These are phyloP conservation scores for Parnassius apollo DNA, from an alignment of 2,888 invertebrate species.

Conservation along the genomic window DNA sequence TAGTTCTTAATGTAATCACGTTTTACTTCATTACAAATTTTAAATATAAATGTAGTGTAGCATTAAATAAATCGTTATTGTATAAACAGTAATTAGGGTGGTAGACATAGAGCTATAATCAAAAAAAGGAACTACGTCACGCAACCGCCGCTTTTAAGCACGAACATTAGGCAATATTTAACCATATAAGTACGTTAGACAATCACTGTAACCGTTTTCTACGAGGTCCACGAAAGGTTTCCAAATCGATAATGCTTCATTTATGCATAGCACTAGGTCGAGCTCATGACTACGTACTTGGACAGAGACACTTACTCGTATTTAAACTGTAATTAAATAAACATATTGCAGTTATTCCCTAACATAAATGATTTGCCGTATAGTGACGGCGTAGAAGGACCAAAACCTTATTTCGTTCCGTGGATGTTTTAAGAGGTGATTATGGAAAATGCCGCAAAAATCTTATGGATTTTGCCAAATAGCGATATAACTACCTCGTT, in stretches of 20 bases:
- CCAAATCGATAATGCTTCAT: slow-evolving; percentile 61
- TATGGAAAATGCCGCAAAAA: too few species aligned
- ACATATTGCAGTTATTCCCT: slow-evolving; percentile 10
- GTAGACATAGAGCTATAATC: slow-evolving; percentile 60
- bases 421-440: too few species aligned
- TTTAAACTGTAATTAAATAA: slow-evolving; percentile 15
- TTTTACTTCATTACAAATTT: too few species aligned
- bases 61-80: slow-evolving; percentile 52
- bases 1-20: too few species aligned
- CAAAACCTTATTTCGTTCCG: too few species aligned
- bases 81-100: slow-evolving; percentile 58
- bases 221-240: slow-evolving; percentile 39
- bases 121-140: slow-evolving; percentile 69
- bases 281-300: slow-evolving; percentile 19
- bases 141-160: slow-evolving; percentile 50
- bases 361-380: too few species aligned
- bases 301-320: slow-evolving; percentile 6
- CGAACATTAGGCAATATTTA: slow-evolving; percentile 32
- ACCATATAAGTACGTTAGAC: slow-evolving; percentile 29
- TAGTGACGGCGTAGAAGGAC: too few species aligned
- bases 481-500: too few species aligned
- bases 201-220: slow-evolving; percentile 32
- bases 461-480: too few species aligned
- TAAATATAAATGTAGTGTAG: slow-evolving; percentile 45
- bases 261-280: slow-evolving; percentile 55